phyloP scores from a whole-genome alignment of 2,113 vertebrate species.

The Cololabis saira region DNA sequence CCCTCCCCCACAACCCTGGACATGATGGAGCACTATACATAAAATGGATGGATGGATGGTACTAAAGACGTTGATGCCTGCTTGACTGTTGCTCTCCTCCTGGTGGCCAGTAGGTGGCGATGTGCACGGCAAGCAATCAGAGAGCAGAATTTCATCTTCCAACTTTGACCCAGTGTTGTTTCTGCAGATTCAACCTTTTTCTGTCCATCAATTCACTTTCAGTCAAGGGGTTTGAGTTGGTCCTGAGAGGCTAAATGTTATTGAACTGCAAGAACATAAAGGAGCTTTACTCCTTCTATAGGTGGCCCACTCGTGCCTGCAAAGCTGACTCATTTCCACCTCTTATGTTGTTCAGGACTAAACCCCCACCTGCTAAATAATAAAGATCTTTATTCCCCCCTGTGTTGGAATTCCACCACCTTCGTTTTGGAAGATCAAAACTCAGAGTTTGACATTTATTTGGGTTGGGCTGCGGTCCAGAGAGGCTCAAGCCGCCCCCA shows the following conservation, averaged over 20 bases:
- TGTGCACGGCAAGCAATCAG: slow-evolving; percentile 19
- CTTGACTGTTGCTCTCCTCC: slow-evolving; percentile 12
- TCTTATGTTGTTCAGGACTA: slow-evolving; percentile 22
- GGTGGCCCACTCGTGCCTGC: slow-evolving; percentile 33
- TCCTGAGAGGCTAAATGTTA: slow-evolving; percentile 33
- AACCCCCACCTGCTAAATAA: slow-evolving; percentile 51
- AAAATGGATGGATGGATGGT: not conserved
- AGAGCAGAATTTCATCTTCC: not conserved
- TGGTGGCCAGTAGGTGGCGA: slow-evolving; percentile 73
- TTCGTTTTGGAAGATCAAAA: slow-evolving; percentile 62
- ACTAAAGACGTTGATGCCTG: slow-evolving; percentile 1
- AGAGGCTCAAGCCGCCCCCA: slow-evolving; percentile 60
- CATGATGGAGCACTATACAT: not conserved
- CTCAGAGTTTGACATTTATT: slow-evolving; percentile 49
- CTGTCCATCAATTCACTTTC: slow-evolving; percentile 36
- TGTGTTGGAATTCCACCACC: slow-evolving; percentile 50
- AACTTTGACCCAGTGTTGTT: slow-evolving; percentile 52
- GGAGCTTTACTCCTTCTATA: slow-evolving; percentile 28
- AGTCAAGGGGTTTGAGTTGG: slow-evolving; percentile 21
- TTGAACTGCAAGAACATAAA: slow-evolving; percentile 21
- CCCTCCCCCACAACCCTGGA: not conserved
- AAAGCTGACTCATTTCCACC: slow-evolving; percentile 19
- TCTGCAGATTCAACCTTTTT: slow-evolving; percentile 16
- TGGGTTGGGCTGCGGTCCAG: slow-evolving; percentile 47
- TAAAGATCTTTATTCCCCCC: slow-evolving; percentile 53